A percentile compares a stretch with the other conserved stretches of the same genome.
phyloP scores from a whole-genome alignment of 2,888 invertebrate species.

The Sarcophaga subvicina region DNA sequence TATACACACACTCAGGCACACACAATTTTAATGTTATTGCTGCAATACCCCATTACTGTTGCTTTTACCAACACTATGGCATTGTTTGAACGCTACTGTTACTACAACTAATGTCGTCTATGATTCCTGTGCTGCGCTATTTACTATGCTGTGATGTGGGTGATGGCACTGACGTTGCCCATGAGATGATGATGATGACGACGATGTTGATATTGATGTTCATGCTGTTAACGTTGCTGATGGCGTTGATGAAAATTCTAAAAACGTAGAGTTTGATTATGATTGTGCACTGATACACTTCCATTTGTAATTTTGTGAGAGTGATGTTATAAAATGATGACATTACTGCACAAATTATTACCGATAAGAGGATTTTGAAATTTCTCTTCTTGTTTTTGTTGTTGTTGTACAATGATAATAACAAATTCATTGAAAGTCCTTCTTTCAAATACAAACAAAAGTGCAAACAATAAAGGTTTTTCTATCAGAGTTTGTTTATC shows the following conservation, averaged over 20 bases:
- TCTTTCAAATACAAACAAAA: neutral
- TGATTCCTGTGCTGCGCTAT: neutral
- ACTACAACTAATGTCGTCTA: neutral
- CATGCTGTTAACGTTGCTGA: neutral
- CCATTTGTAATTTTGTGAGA: slow-evolving; percentile 27
- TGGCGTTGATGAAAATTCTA: slow-evolving; percentile 18
- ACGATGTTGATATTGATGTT: slow-evolving; percentile 27
- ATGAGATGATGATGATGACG: neutral
- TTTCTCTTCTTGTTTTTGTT: neutral
- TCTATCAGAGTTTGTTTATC: too few relatives aligned
- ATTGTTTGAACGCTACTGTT: too few relatives aligned
- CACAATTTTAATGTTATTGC: neutral
- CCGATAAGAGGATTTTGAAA: slow-evolving; percentile 57
- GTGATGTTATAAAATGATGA: slow-evolving; percentile 57
- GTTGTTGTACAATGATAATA: neutral
- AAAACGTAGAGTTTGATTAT: slow-evolving; percentile 5
- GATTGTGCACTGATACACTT: slow-evolving; percentile 7
- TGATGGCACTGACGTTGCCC: neutral
- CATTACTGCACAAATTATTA: slow-evolving; percentile 62
- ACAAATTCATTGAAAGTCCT: too few relatives aligned
- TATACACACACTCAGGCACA: neutral
- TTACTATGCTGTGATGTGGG: neutral
- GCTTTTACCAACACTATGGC: neutral
- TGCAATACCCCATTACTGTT: neutral
- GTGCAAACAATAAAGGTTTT: neutral